phyloP scores from a whole-genome alignment of 2,113 vertebrate genomes.

The Suncus etruscus region DNA sequence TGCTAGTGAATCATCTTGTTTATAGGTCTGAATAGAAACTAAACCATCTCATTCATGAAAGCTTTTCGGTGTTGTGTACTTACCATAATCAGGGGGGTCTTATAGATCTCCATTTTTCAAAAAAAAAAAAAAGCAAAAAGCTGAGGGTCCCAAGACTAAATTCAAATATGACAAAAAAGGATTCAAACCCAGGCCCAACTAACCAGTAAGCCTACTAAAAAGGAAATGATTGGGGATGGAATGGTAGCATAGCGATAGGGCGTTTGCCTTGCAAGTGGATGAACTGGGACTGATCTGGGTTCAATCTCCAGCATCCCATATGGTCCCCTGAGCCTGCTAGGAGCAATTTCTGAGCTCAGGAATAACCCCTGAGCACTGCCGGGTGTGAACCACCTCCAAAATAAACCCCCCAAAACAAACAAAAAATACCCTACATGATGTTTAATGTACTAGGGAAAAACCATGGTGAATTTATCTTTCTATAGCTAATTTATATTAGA shows the following conservation, averaged over 20 bases:
- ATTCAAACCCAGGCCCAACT: background rate
- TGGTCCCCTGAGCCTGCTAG: no score
- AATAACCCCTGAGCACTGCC: no score
- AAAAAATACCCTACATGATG: background rate
- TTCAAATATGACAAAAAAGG: background rate
- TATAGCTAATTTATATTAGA: background rate
- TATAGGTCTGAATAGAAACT: background rate
- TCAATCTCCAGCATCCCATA: no score
- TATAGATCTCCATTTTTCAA: constrained; percentile 18
- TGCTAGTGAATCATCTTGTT: background rate
- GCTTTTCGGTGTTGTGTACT: background rate
- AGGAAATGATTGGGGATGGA: no score
- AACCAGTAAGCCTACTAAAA: background rate
- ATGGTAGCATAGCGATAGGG: no score
- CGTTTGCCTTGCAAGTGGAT: no score
- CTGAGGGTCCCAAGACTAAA: background rate
- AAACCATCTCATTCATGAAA: background rate
- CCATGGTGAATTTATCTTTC: constrained; percentile 1
- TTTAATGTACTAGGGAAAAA: background rate
- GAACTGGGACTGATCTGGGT: no score
- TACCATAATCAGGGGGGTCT: background rate
- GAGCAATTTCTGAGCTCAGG: no score
- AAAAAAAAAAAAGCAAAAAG: background rate
- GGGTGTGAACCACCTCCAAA: no score
- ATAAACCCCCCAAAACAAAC: no score